Evolutionary conservation across 1,140 invertebrate species (phyloP).

Genomic region (Diabrotica virgifera): DNA sequence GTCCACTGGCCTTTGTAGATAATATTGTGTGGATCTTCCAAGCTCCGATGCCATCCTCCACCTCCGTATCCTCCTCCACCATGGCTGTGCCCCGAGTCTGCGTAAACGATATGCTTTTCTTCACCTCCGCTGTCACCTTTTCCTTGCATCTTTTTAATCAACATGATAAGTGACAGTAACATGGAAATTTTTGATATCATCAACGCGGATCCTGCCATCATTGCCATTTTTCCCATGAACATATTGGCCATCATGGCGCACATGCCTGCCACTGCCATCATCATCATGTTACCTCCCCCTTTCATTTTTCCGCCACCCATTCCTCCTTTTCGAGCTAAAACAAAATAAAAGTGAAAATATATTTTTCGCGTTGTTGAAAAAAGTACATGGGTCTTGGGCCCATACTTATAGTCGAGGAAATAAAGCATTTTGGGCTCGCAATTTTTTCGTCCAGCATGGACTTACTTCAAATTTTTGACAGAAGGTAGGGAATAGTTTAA

Average conservation of each 20-base stretch:
- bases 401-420: too few relatives aligned
- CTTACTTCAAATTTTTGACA: too few relatives aligned
- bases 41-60: slow-evolving; percentile 55
- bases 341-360: not conserved
- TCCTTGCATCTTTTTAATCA: slow-evolving; percentile 59
- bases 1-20: slow-evolving; percentile 31
- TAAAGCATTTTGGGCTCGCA: too few relatives aligned
- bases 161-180: slow-evolving; percentile 61
- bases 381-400: too few relatives aligned
- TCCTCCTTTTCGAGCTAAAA: slow-evolving; percentile 37
- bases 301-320: slow-evolving; percentile 52
- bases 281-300: slow-evolving; percentile 53
- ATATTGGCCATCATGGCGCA: slow-evolving; percentile 64
- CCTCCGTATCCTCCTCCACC: slow-evolving; percentile 43
- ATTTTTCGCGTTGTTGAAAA: too few relatives aligned
- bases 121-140: slow-evolving; percentile 55
- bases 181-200: slow-evolving; percentile 66
- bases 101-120: slow-evolving; percentile 58
- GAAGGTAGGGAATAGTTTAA: too few relatives aligned
- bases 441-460: too few relatives aligned
- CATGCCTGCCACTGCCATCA: slow-evolving; percentile 63
- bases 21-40: slow-evolving; percentile 37
- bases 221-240: slow-evolving; percentile 56
- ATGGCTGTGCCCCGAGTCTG: slow-evolving; percentile 47
- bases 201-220: slow-evolving; percentile 60